phyloP scores from a whole-genome alignment of 2,797 vertebrate species.

The Poecilia wingei region DNA sequence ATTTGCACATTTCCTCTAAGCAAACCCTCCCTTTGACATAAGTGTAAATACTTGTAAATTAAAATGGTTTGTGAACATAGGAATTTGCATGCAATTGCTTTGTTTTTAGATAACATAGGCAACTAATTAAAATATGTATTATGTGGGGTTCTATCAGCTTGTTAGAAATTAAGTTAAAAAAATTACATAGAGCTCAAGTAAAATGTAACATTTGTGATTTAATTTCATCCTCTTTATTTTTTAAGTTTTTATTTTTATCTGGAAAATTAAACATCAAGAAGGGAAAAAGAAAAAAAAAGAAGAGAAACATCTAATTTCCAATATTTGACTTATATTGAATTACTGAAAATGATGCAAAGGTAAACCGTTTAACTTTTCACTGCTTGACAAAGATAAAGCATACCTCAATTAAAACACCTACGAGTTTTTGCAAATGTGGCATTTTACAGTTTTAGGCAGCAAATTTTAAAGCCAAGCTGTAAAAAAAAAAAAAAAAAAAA shows the following conservation, averaged over 20 bases:
- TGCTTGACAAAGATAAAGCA: neutral
- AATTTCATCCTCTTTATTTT: neutral
- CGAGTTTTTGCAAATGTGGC: neutral
- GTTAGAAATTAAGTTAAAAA: neutral
- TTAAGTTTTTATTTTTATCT: slow-evolving; percentile 6
- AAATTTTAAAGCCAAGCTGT: neutral
- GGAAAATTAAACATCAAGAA: neutral
- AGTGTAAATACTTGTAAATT: neutral
- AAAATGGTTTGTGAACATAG: neutral
- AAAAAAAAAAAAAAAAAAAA: neutral
- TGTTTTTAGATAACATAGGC: neutral
- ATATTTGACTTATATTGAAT: neutral
- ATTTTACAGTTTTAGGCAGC: neutral
- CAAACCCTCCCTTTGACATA: neutral
- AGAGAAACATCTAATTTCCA: neutral
- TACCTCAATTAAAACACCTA: neutral
- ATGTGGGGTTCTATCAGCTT: neutral
- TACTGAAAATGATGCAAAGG: neutral
- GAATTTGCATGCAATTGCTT: neutral
- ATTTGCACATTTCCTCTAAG: neutral
- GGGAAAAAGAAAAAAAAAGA: neutral
- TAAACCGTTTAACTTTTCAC: neutral
- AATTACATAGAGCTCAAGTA: neutral
- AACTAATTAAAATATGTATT: neutral
- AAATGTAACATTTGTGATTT: neutral